Evolutionary conservation across 2,888 invertebrate species (phyloP).

Genomic region (Cephalotes varians): DNA sequence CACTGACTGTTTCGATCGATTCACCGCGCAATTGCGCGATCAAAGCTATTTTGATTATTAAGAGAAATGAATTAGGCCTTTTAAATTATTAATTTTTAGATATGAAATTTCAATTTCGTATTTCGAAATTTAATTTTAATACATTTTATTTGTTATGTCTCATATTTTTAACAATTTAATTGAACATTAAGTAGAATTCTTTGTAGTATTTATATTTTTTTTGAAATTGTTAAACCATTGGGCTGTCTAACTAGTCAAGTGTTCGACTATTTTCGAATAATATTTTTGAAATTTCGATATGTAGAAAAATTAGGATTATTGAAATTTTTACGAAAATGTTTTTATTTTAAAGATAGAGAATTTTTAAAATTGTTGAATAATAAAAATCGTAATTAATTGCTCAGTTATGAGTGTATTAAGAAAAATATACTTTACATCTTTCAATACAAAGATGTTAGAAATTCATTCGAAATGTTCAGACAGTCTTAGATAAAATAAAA

Average conservation of each 20-base stretch:
- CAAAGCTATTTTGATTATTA: background rate
- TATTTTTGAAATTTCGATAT: background rate
- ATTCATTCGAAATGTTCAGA: background rate
- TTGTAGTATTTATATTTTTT: background rate
- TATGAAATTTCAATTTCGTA: background rate
- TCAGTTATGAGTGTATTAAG: background rate
- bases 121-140: background rate
- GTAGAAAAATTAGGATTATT: background rate
- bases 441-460: slow-evolving; percentile 8
- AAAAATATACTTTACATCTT: background rate
- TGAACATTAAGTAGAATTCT: background rate
- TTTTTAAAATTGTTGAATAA: slow-evolving; percentile 7
- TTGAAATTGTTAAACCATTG: background rate
- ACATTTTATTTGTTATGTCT: background rate
- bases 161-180: background rate
- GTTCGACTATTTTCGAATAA: background rate
- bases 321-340: background rate
- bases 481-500: background rate
- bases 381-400: background rate
- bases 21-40: background rate
- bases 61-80: background rate
- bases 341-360: background rate
- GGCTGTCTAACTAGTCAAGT: background rate
- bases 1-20: background rate
- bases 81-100: background rate